phyloP scores from a whole-genome alignment of 2,888 invertebrate species.

The Lordiphosa fenestrarum region DNA sequence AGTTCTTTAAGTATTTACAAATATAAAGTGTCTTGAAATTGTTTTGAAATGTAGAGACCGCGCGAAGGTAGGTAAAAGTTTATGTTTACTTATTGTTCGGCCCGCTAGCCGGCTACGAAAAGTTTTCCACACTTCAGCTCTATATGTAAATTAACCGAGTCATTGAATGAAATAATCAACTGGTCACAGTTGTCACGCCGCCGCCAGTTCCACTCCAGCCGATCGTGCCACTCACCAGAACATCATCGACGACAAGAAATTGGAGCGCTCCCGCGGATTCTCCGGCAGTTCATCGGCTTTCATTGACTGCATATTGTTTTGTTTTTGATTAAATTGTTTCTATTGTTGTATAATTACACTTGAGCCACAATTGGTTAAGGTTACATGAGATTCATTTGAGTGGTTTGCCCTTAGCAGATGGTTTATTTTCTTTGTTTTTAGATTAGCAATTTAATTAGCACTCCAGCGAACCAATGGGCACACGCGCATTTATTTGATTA shows the following conservation, averaged over 20 bases:
- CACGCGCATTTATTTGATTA: constrained; percentile 55
- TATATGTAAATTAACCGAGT: constrained; percentile 48
- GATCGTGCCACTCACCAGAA: constrained; percentile 81
- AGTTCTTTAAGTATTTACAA: background rate
- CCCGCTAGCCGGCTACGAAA: background rate
- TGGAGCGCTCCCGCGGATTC: constrained; percentile 82
- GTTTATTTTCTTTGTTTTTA: constrained; percentile 17
- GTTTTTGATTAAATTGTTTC: constrained; percentile 14
- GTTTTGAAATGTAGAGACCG: no score
- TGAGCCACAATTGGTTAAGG: constrained; percentile 20
- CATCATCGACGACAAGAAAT: constrained; percentile 83
- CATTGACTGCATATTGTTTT: constrained; percentile 74
- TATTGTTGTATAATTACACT: constrained; percentile 10
- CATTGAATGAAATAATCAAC: constrained; percentile 56
- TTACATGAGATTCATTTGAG: constrained; percentile 37
- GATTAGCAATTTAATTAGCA: constrained; percentile 47
- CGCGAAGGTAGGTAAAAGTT: background rate
- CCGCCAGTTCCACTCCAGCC: constrained; percentile 7
- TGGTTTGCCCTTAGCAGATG: constrained; percentile 3
- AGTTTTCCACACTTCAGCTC: constrained; percentile 21
- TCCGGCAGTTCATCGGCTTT: constrained; percentile 79
- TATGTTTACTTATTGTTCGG: background rate
- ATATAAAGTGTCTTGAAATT: background rate
- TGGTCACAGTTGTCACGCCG: constrained; percentile 28
- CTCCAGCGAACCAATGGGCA: constrained; percentile 25